These are phyloP conservation scores for Lepeophtheirus nordmannii DNA, from an alignment of 2,888 invertebrate species.

Conservation along the genomic window DNA sequence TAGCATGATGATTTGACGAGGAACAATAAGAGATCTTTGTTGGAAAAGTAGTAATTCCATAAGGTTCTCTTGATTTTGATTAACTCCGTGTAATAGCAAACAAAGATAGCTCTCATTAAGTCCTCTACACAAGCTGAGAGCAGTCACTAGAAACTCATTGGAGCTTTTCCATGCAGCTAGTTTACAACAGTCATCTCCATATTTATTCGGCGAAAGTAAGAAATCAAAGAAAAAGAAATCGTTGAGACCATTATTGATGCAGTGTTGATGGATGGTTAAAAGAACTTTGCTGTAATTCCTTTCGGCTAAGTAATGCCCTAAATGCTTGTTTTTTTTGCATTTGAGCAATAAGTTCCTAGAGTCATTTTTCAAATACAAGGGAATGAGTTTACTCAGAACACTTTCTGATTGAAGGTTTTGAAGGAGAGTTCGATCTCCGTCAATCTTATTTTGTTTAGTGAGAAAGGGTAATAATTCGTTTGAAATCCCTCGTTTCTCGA, in stretches of 20 bases:
- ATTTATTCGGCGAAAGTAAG: background rate
- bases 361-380: background rate
- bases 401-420: background rate
- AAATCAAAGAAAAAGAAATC: background rate
- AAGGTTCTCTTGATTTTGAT: background rate
- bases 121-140: background rate
- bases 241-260: background rate
- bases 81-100: background rate
- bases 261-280: background rate
- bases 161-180: background rate
- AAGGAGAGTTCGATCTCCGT: background rate
- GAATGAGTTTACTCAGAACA: background rate
- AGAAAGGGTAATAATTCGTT: background rate
- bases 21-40: background rate
- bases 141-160: background rate
- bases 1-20: slow-evolving; percentile 3
- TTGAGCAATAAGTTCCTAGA: background rate
- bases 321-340: background rate
- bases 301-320: background rate
- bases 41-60: background rate
- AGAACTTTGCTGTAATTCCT: background rate
- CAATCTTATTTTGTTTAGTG: background rate
- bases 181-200: slow-evolving; percentile 1
- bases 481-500: background rate
- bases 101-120: background rate